Evolutionary conservation across 1,140 invertebrate genomes (phyloP), one percentile per base, ranked within the genome.

Genomic region (Drosophila sulfurigaster): DNA sequence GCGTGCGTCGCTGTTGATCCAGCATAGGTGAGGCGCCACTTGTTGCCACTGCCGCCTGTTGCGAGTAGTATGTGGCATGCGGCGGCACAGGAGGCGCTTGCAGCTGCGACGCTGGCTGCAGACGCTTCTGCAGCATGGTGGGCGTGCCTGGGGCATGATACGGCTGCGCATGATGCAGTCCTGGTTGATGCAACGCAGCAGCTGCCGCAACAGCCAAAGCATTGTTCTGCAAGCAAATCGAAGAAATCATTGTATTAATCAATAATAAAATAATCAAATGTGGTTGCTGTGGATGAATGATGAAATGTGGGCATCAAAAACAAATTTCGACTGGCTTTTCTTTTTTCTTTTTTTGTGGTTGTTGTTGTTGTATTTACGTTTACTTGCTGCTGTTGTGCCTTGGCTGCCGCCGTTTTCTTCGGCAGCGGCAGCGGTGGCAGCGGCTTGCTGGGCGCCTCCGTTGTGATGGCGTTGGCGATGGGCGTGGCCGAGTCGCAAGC

Each of bases 101-200:
- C 57, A 75, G 79, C 48, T 82, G 79, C 11, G 35, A 8, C 35
- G 45, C 15, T 2, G 45, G 3, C 1, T n/a, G 59, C 46, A 62
- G 45, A 28, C 82, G 86, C 56, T 92, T 92, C 54, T 86, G 87
- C 8, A 86, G 16, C 46, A 92, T 28, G 0, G 89, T 92, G 28
- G 87, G 81, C 16, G 88, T 85, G 5, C 77, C 82, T 10, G 87
- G 91, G 10, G 91, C 67, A 63, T 91, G 88, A 59, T 92, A 92
- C 3, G 91, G 91, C 66, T 92, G 91, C 28, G 91, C 91, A 60
- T 92, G 91, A 52, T 92, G 91, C 65, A 92, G 62, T 7, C 91
- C 91, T 2, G 80, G 74, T 49, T 91, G 87, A 51, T 90, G 87
- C 46, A 88, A 35, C 8, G 78, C 78, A 1, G 69, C 78, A 7